Evolutionary conservation across 2,797 vertebrate species (phyloP), one percentile per base, ranked within the genome.

Genomic region (Melanotaenia nigrans): DNA sequence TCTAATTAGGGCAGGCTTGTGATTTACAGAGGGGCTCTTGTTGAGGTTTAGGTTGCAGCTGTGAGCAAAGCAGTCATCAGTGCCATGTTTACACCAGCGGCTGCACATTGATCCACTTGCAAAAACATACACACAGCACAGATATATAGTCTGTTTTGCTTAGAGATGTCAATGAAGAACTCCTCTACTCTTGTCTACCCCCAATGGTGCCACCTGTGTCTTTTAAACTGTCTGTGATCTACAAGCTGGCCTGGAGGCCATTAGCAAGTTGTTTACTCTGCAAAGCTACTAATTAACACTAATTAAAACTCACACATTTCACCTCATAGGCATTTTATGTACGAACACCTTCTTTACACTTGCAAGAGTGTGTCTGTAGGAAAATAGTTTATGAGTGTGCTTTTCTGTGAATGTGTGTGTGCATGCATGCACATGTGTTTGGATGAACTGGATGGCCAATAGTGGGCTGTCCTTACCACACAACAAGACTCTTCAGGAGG

Each of bases 231-330:
- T 69, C 62, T 83, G 71, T 54, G 75, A 76, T 79, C 81, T 79
- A 58, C 66, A 71, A 73, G 71, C 84, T 70, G 71, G 62, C 71
- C 85, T 87, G 72, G 55, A 83, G 86, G 85, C 78, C 71, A 85
- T 89, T 72, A 77, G 75, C 30, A 38, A 63, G 76, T 68, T 88
- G 76, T 90, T 89, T 86, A 87, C 85, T 83, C 78, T 70, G 71
- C 78, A 77, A 73, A 87, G 73, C 71, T 72, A 72, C 67, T 89
- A 83, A 92, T 92, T 91, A 90, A 86, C 75, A 80, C 81, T 81
- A 90, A 92, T 93, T 91, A 90, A 90, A 82, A 84, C 77, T 61
- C 85, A 85, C 84, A 85, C 78, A 88, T 89, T 90, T 83, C 82
- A 83, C 63, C 66, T 70, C 60, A 75, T 65, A 49, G 69, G 64